Conservation (phyloP, 2,888 invertebrate species). For the Lydus trimaculatus region DNA sequence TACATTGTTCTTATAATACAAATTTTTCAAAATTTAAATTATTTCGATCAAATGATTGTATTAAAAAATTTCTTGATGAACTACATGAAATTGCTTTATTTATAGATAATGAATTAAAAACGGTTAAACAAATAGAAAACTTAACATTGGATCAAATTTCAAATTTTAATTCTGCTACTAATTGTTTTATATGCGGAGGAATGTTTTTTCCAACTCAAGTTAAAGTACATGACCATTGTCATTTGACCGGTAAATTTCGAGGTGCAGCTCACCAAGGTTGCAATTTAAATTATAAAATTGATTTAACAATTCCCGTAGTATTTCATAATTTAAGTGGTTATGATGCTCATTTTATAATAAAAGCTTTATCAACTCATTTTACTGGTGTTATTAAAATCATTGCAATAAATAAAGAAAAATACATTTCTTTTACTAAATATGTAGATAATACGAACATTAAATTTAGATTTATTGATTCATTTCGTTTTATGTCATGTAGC, state of each 20-base stretch:
- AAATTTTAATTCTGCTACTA: neutral
- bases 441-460: conserved; percentile 25
- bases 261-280: conserved; percentile 45
- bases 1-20: conserved; percentile 41
- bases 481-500: conserved; percentile 45
- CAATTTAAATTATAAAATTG: conserved; percentile 48
- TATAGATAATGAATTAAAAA: conserved; percentile 27
- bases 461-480: conserved; percentile 43
- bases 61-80: conserved; percentile 37
- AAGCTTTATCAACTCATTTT: conserved; percentile 34
- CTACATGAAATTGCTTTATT: conserved; percentile 28
- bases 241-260: conserved; percentile 44
- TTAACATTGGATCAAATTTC: neutral
- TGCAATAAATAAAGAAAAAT: conserved; percentile 49
- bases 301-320: conserved; percentile 46
- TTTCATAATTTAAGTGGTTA: no score
- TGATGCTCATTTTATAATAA: conserved; percentile 48
- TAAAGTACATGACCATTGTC: conserved; percentile 45
- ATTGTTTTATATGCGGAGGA: conserved; percentile 40
- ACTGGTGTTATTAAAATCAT: conserved; percentile 39
- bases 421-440: conserved; percentile 46
- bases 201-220: conserved; percentile 24
- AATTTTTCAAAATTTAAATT: conserved; percentile 32
- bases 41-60: conserved; percentile 36
- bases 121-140: conserved; percentile 28